Base-by-base conservation (phyloP, 2,888 invertebrate genomes). In the Dolichopus griseipennis region DNA sequence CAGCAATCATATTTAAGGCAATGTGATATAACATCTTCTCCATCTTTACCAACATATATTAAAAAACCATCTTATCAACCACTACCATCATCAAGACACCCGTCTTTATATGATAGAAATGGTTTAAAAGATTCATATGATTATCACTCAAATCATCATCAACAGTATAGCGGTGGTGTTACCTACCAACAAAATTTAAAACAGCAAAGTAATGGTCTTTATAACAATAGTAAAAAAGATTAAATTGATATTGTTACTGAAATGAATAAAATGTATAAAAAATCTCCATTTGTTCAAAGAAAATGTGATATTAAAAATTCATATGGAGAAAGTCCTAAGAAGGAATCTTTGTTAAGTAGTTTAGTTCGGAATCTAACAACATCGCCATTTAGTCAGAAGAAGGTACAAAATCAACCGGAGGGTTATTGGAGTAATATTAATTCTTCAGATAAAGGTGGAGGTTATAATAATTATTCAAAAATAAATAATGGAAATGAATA, bases 301-400 rank as follows among this genome's bases (percentile, higher is more conserved):
- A 81, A 80, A 75, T 72, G 65, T 66, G 70, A 70, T 69, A 65
- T 65, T 18, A 43, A 76, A 64, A 76, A 74, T 72, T 69, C 69
- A 68, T 70, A 69, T 70, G 72, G 76, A 64, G 79, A 79, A 72
- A 79, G 78, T 70, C 79, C 80, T 69, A 78, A 78, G 72, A 81
- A 79, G 72, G 81, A 81, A 69, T 79, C 79, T 22, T 76, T 81
- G 71, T 76, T 81, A 61, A 78, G 77, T 71, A 79, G 77, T 73
- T 76, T 81, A 66, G 70, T 81, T 67, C 77, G 80, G 65, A 81
- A 81, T 73, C 72, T 81, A 70, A 79, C 80, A 6, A 78, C 78
- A 27, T 81, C 81, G 68, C 81, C 81, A 34, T 81, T 80, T 72
- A 79, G 78, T 71, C 81, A 81, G 75, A 79, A 80, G 74, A 79